phyloP scores from a whole-genome alignment of 2,888 invertebrate species.

The Plebejus argus region DNA sequence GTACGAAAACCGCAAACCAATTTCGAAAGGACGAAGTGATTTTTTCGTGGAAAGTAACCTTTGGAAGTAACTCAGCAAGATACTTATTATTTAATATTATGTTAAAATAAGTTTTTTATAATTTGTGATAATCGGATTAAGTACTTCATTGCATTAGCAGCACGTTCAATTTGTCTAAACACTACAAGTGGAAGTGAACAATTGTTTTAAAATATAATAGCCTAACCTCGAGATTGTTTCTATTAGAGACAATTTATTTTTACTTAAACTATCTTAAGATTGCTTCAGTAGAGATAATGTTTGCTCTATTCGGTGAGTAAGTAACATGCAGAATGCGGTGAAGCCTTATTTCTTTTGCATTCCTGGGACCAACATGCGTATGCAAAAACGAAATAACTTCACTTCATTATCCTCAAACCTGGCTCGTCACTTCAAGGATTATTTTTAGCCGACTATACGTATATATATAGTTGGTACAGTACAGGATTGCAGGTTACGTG shows the following conservation, averaged over 20 bases:
- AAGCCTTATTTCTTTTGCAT: constrained; percentile 31
- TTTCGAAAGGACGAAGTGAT: not conserved
- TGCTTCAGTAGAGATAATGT: not conserved
- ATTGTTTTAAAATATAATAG: not conserved
- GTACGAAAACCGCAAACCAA: not conserved
- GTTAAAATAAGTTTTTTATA: not conserved
- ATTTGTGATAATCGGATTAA: not conserved
- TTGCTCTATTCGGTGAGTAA: constrained; percentile 16
- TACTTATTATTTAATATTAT: not conserved
- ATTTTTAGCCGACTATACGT: not conserved
- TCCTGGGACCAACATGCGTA: constrained; percentile 12
- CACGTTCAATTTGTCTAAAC: no score
- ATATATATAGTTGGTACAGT: no score
- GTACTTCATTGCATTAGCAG: not conserved
- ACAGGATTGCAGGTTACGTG: no score
- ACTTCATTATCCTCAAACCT: not conserved
- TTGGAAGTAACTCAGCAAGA: not conserved
- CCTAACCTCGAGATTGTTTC: not conserved
- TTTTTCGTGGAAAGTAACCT: not conserved
- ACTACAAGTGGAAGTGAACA: not conserved
- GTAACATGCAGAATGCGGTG: constrained; percentile 14
- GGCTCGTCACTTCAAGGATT: not conserved
- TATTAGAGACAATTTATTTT: not conserved
- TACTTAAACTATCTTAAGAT: no score
- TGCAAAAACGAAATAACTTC: constrained; percentile 20